Base-by-base conservation (phyloP, 2,113 vertebrate genomes). In the Himantopus leucocephalus region DNA sequence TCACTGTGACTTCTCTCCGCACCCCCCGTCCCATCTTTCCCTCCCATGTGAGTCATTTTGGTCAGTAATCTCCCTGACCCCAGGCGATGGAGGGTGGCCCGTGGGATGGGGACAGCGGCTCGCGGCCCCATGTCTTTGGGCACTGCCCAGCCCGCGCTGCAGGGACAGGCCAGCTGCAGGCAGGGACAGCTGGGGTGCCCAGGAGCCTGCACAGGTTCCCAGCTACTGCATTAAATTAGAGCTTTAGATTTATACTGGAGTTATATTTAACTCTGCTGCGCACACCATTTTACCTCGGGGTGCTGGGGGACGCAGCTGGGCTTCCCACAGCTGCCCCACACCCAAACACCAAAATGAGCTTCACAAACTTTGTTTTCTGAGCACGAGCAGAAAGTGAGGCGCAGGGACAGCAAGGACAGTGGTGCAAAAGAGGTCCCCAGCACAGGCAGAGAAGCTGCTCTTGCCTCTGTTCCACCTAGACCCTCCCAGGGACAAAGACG, bases 51-150 rank as follows among this genome's bases (percentile, higher is more conserved):
- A 62, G 37, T 23, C 2, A 12, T 16, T 89, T 48, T n/a, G 34
- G 8, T 43, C 74, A 34, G 34, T 17, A 8, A 26, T 7, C 32
- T 37, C 37, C 26, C 60, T 55, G 68, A 27, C 20, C 3, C 11
- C 23, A 32, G 24, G 34, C 34, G 6, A 34, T 3, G 50, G 47
- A 56, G 19, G 4, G 2, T 60, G 50, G 23, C 22, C 32, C n/a
- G 56, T 34, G 29, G 24, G 8, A 12, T 6, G 14, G 45, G 45
- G 45, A 45, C 4, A 10, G 35, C 2, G 1, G 6, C 12, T 60
- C 6, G 0, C 27, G 70, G 67, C 45, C 34, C 37, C 29, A 0
- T 1, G 5, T 13, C 77, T 62, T 27, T 11, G 66, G 45, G n/a
- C 55, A 59, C 6, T 32, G 39, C 39, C 63, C 21, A 12, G 21